A percentile compares a stretch with the other conserved stretches of the same genome.
These are phyloP conservation scores for Meloidogyne hapla DNA, from an alignment of 1,140 invertebrate species.

Conservation along the genomic window DNA sequence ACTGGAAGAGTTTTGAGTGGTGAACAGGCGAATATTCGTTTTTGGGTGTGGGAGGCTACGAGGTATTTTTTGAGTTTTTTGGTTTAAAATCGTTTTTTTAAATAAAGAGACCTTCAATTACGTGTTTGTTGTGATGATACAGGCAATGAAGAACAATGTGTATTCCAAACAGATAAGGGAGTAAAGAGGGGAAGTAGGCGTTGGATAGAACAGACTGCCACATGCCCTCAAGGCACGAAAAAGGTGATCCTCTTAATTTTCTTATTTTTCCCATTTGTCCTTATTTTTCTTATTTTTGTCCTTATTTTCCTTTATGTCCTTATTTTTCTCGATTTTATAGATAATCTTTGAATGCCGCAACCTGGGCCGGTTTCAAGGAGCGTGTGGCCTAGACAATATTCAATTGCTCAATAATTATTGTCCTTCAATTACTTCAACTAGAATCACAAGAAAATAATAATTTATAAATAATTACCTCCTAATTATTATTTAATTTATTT, in stretches of 20 bases:
- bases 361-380: conserved; percentile 47
- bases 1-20: conserved; percentile 38
- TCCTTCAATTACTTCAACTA: conserved; percentile 30
- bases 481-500: background rate
- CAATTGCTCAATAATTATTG: conserved; percentile 45
- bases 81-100: background rate
- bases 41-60: conserved; percentile 51
- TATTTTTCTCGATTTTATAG: conserved; percentile 26
- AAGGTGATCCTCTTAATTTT: too few relatives aligned
- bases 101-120: conserved; percentile 41
- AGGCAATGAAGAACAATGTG: conserved; percentile 32
- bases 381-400: conserved; percentile 54
- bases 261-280: too few relatives aligned
- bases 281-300: background rate
- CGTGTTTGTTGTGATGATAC: conserved; percentile 50
- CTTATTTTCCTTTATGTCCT: too few relatives aligned
- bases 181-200: conserved; percentile 48
- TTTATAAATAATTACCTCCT: too few relatives aligned
- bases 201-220: conserved; percentile 48
- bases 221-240: conserved; percentile 49
- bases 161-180: conserved; percentile 51
- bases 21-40: conserved; percentile 38
- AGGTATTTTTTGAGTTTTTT: background rate
- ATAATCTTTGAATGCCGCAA: conserved; percentile 56
- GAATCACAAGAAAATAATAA: background rate